These are phyloP conservation scores for Pituophis catenifer DNA, from an alignment of 2,113 vertebrate genomes.

Conservation along the genomic window DNA sequence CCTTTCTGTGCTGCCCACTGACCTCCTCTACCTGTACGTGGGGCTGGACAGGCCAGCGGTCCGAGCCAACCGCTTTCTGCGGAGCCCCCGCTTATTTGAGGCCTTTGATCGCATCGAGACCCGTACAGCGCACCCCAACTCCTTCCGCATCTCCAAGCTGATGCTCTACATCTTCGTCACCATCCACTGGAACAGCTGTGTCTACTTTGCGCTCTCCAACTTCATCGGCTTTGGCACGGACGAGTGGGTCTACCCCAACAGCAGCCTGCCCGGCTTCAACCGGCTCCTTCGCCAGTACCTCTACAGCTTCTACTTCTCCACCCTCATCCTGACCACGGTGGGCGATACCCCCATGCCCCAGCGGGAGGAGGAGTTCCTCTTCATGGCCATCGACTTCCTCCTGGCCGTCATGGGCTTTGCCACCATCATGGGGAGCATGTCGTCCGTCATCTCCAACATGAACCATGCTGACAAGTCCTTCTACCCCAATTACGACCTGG, in stretches of 20 bases:
- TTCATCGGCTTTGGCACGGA: conserved; percentile 82
- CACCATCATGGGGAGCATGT: conserved; percentile 85
- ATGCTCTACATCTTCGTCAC: conserved; percentile 85
- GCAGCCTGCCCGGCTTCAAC: conserved; percentile 60
- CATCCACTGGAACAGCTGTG: conserved; percentile 89
- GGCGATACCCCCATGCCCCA: conserved; percentile 77
- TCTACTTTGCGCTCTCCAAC: conserved; percentile 85
- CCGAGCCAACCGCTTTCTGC: conserved; percentile 85
- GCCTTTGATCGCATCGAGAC: conserved; percentile 87
- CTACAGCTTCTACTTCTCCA: conserved; percentile 91
- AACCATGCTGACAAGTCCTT: conserved; percentile 76
- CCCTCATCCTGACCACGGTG: conserved; percentile 84
- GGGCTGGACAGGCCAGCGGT: conserved; percentile 69
- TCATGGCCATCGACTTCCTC: conserved; percentile 83
- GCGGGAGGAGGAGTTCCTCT: conserved; percentile 82
- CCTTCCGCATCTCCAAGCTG: conserved; percentile 84
- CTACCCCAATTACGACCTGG: conserved; percentile 81
- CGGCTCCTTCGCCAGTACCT: conserved; percentile 80
- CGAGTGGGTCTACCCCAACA: conserved; percentile 86
- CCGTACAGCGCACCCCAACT: conserved; percentile 79
- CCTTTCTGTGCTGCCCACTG: conserved; percentile 78
- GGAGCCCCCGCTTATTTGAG: conserved; percentile 73
- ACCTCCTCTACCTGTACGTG: conserved; percentile 75
- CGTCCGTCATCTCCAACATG: conserved; percentile 78
- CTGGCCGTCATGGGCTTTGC: conserved; percentile 90